A percentile compares a stretch with the other conserved stretches of the same genome.
Evolutionary conservation across 2,797 vertebrate species (phyloP).

Genomic region (Clarias platycephalus): DNA sequence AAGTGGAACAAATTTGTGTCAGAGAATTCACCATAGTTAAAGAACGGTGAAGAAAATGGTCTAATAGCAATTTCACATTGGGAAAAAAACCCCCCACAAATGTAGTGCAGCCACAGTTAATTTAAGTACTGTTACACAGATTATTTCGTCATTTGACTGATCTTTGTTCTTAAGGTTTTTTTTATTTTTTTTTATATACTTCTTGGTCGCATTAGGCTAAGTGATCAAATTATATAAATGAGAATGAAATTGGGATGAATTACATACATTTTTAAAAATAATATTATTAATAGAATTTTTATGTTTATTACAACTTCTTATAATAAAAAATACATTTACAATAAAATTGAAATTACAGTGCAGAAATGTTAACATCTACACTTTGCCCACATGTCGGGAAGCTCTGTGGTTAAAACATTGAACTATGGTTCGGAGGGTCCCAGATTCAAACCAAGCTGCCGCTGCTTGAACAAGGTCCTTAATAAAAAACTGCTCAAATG

Average conservation of each 20-base stretch:
- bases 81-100: too few species aligned
- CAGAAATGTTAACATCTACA: too few species aligned
- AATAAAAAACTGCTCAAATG: too few species aligned
- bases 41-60: background rate
- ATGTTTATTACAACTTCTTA: too few species aligned
- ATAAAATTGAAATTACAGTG: too few species aligned
- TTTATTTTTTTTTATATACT: background rate
- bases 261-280: background rate
- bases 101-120: background rate
- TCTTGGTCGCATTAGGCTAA: background rate
- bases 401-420: too few species aligned
- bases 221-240: background rate
- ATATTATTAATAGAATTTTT: too few species aligned
- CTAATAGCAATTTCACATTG: background rate
- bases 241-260: background rate
- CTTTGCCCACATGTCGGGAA: too few species aligned
- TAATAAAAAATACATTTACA: too few species aligned
- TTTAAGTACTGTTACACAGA: background rate
- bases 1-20: slow-evolving; percentile 84
- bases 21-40: slow-evolving; percentile 48
- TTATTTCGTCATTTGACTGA: background rate
- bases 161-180: background rate
- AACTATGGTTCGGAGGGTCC: too few species aligned
- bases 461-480: too few species aligned
- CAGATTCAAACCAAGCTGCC: too few species aligned